Conservation (phyloP, 2,888 invertebrate genomes). For the Ischnura elegans region DNA sequence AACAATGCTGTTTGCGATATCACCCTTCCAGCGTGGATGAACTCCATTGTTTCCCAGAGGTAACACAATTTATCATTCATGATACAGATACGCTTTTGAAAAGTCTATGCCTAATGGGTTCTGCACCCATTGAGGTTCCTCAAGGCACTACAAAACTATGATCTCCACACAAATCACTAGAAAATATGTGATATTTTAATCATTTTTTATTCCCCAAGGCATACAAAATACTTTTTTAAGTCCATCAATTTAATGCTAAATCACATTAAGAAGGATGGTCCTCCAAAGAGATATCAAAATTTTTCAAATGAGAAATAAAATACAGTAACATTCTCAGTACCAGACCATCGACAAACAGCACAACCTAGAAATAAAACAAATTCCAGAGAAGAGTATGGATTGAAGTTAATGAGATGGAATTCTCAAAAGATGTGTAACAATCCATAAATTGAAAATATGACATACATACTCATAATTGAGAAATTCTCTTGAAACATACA, state of each 20-base stretch:
- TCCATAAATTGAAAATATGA: too few species aligned
- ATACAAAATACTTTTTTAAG: background rate
- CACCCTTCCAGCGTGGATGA: too few species aligned
- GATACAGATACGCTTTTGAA: too few species aligned
- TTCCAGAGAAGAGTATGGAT: background rate
- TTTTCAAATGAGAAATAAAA: background rate
- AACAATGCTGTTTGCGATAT: too few species aligned
- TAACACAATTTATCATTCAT: too few species aligned
- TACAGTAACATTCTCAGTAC: background rate
- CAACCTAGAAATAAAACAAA: background rate
- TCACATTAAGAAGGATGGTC: background rate
- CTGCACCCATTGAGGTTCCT: background rate
- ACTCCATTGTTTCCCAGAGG: too few species aligned
- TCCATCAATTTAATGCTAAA: background rate
- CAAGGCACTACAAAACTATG: background rate
- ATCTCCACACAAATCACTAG: background rate
- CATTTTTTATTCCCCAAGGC: conserved; percentile 2
- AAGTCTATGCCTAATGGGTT: too few species aligned
- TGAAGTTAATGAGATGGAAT: background rate
- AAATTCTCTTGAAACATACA: too few species aligned
- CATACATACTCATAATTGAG: too few species aligned
- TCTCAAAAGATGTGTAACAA: too few species aligned
- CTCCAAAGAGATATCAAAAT: background rate
- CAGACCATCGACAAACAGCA: background rate
- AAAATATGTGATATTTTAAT: background rate